Evolutionary conservation across 2,797 vertebrate species (phyloP).

Genomic region (Anolis apletophallus): DNA sequence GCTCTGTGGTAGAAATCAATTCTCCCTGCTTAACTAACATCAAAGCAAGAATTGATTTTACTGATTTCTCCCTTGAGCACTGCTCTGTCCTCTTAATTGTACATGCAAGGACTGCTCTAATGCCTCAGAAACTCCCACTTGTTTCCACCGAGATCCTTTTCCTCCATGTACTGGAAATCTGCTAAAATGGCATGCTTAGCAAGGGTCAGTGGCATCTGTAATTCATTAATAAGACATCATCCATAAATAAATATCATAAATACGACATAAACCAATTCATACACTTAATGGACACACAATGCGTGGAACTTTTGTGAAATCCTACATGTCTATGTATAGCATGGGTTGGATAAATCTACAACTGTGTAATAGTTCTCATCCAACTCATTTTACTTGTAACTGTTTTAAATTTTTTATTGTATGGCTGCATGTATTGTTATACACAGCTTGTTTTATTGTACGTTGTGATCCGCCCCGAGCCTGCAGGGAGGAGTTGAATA

Average conservation of each 20-base stretch:
- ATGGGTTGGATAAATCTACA: not conserved
- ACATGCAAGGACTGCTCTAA: not conserved
- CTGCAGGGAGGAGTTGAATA: too few species aligned
- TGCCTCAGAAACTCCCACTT: conserved; percentile 7
- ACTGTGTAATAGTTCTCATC: not conserved
- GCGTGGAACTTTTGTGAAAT: not conserved
- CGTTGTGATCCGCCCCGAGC: too few species aligned
- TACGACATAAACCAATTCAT: not conserved
- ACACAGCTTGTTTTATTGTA: too few species aligned
- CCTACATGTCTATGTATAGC: not conserved
- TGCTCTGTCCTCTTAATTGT: conserved; percentile 24
- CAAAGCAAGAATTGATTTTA: conserved; percentile 60
- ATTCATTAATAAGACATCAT: not conserved
- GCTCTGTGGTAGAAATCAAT: conserved; percentile 62
- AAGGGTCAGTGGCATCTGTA: not conserved
- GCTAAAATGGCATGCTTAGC: not conserved
- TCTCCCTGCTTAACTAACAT: conserved; percentile 54
- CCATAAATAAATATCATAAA: too few species aligned
- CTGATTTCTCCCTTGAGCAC: conserved; percentile 44
- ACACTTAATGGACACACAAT: not conserved
- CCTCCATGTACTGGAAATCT: not conserved
- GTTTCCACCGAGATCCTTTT: conserved; percentile 14
- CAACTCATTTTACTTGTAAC: too few species aligned
- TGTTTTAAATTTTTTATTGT: too few species aligned
- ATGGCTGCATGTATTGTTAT: too few species aligned